Base-by-base conservation (phyloP, 2,113 vertebrate genomes). In the Pampusana beccarii region DNA sequence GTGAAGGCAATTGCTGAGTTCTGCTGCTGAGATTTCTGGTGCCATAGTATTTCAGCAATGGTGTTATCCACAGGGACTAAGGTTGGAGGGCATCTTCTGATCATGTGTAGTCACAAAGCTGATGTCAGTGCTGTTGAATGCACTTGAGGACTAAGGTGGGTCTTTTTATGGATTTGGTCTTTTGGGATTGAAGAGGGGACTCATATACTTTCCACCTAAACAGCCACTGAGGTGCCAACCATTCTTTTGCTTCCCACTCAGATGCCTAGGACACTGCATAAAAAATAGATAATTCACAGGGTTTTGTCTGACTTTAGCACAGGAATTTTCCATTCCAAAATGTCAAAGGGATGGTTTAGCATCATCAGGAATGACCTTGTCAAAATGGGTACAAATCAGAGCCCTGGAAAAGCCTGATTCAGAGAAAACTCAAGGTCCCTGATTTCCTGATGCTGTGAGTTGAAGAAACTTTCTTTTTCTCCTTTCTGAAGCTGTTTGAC, bases 261-360 rank as follows among this genome's bases (percentile, higher is more conserved):
- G 34, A 38, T 89, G 24, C 38, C 34, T 57, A 67, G 53, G 26
- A 89, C 9, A 25, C 38, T 64, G n/a, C 5, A 75, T 83, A 71
- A 95, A 89, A 83, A 80, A 48, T 23, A 95, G 72, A 62, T 81
- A 84, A 81, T 34, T 87, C 23, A 33, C 15, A 60, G 9, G n/a
- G 13, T 42, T 71, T 89, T 88, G 20, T 87, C 53, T 88, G 61
- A 57, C 65, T 88, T 81, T 34, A 90, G 51, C 53, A 50, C 31
- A 70, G 17, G 73, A 54, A 77, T 77, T 82, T 86, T 94, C 51
- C 24, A 69, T 86, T 94, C 58, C 25, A 88, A 91, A 95, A 92
- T 90, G 74, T 92, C 74, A 88, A 46, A 66, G 58, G 88, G 31
- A 62, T 93, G 85, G 28, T 93, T 90, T 46, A 90, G 42, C 17